Evolutionary conservation across 2,797 vertebrate genomes (phyloP).

Genomic region (Enteromius thamalakanensis): DNA sequence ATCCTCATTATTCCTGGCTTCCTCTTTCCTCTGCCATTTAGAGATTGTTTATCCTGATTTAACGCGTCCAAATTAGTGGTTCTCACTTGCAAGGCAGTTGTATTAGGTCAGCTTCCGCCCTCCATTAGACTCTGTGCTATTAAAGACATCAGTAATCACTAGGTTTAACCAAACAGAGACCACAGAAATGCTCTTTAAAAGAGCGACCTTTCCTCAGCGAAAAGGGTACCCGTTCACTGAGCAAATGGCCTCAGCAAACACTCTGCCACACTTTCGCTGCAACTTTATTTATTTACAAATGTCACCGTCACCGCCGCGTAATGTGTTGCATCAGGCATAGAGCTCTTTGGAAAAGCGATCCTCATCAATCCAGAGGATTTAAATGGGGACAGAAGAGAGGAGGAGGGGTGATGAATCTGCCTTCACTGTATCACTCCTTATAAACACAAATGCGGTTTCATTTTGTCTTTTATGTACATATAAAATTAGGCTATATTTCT

Average conservation of each 20-base stretch:
- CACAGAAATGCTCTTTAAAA: slow-evolving; percentile 28
- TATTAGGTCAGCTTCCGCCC: neutral
- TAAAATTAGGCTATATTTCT: neutral
- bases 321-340: slow-evolving; percentile 38
- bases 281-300: slow-evolving; percentile 52
- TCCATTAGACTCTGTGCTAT: neutral
- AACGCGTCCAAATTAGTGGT: neutral
- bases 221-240: slow-evolving; percentile 28
- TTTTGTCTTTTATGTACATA: neutral
- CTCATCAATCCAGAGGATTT: slow-evolving; percentile 48
- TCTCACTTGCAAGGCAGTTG: neutral
- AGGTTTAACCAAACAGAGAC: slow-evolving; percentile 21
- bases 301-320: slow-evolving; percentile 34
- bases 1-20: neutral
- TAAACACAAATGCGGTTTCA: neutral
- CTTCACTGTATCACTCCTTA: neutral
- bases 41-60: neutral
- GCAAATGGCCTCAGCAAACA: slow-evolving; percentile 39
- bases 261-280: slow-evolving; percentile 37
- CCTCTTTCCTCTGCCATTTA: slow-evolving; percentile 8
- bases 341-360: slow-evolving; percentile 46
- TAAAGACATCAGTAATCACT: slow-evolving; percentile 15
- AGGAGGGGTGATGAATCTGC: neutral
- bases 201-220: slow-evolving; percentile 13
- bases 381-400: slow-evolving; percentile 15